phyloP scores from a whole-genome alignment of 2,797 vertebrate genomes.

The Phoeniculus purpureus region DNA sequence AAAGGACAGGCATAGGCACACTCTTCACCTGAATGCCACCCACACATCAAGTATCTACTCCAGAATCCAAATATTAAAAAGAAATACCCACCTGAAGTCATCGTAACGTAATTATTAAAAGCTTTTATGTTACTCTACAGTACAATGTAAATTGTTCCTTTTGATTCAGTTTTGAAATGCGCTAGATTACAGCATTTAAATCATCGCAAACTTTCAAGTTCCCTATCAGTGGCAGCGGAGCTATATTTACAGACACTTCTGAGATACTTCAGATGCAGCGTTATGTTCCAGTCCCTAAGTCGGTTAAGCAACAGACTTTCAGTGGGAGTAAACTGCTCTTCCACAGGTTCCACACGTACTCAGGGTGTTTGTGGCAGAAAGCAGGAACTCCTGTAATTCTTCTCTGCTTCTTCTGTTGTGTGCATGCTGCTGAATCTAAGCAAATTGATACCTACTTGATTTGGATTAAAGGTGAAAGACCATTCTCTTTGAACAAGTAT shows the following conservation, averaged over 20 bases:
- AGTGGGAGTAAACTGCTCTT: conserved; percentile 17
- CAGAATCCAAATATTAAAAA: neutral
- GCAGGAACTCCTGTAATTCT: neutral
- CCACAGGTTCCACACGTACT: neutral
- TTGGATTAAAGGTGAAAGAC: conserved; percentile 42
- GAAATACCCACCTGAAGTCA: conserved; percentile 4
- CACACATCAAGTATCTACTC: neutral
- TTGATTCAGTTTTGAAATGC: conserved; percentile 67
- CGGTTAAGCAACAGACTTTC: conserved; percentile 29
- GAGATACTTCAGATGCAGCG: conserved; percentile 41
- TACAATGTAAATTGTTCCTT: conserved; percentile 61
- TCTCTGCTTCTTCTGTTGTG: neutral
- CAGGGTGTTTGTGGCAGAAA: neutral
- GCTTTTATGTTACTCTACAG: conserved; percentile 72
- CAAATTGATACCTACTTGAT: conserved; percentile 42
- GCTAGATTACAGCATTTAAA: conserved; percentile 73
- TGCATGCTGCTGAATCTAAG: conserved; percentile 65
- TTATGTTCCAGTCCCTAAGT: conserved; percentile 25
- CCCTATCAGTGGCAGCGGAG: conserved; percentile 45
- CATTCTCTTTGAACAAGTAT: conserved; percentile 1
- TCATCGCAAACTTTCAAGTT: conserved; percentile 50
- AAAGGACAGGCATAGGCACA: neutral
- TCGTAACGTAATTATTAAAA: conserved; percentile 72
- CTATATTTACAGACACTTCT: conserved; percentile 58
- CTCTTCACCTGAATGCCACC: neutral